These are phyloP conservation scores for Branchellion lobata DNA, from an alignment of 2,888 invertebrate species.

Conservation along the genomic window DNA sequence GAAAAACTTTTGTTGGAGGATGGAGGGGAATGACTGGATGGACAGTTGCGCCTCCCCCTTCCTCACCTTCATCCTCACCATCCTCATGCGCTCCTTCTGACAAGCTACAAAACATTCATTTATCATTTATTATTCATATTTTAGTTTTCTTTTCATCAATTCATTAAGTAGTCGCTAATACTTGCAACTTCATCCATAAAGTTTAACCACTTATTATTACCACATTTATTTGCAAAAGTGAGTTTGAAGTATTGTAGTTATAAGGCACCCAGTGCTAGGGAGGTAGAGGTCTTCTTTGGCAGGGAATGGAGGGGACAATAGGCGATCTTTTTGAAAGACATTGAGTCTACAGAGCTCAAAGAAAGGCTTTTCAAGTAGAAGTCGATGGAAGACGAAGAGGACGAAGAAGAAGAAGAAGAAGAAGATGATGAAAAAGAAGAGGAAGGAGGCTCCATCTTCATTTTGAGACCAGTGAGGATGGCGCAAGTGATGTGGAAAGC, in stretches of 20 bases:
- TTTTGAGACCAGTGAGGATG: conserved; percentile 78
- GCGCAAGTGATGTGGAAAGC: conserved; percentile 99
- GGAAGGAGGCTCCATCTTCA: conserved; percentile 85
- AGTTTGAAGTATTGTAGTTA: too few species aligned
- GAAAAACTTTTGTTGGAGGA: background rate
- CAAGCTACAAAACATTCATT: too few species aligned
- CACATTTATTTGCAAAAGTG: too few species aligned
- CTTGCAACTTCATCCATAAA: too few species aligned
- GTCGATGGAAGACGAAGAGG: background rate
- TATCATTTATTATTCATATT: too few species aligned
- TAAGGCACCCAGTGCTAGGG: too few species aligned
- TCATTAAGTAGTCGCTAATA: too few species aligned
- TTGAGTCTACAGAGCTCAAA: background rate
- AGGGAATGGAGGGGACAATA: conserved; percentile 91
- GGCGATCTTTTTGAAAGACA: conserved; percentile 81
- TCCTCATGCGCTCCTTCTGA: background rate
- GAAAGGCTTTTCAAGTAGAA: background rate
- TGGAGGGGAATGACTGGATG: background rate
- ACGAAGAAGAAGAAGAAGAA: conserved; percentile 51
- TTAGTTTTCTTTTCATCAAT: too few species aligned
- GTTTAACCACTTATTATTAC: too few species aligned
- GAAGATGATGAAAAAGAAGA: conserved; percentile 63
- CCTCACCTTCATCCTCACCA: conserved; percentile 8
- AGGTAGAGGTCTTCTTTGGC: conserved; percentile 11
- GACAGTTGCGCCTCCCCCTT: background rate